Percentiles rank a stretch among this genome's conserved stretches.
These are phyloP conservation scores for Caenorhabditis sinica DNA, from an alignment of 2,888 invertebrate species.

Conservation along the genomic window DNA sequence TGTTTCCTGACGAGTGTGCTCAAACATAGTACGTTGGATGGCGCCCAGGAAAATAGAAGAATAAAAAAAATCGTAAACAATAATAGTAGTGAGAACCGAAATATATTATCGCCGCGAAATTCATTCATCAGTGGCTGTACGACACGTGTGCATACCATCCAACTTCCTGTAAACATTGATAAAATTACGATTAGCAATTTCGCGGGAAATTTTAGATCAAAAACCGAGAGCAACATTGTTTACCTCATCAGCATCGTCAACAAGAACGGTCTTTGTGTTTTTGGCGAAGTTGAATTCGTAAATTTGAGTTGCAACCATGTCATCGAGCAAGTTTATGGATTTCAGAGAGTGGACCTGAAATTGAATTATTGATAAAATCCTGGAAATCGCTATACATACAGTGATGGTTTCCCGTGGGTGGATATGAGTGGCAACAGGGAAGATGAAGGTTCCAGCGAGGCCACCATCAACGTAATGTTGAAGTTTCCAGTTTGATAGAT, in stretches of 20 bases:
- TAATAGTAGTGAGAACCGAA: too few relatives aligned
- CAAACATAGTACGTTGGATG: conserved; percentile 46
- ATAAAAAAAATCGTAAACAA: neutral
- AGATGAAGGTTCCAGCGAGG: conserved; percentile 37
- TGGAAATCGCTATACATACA: conserved; percentile 1
- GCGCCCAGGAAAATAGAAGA: conserved; percentile 31
- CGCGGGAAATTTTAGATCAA: neutral
- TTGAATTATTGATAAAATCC: neutral
- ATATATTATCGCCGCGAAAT: neutral
- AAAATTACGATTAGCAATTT: conserved; percentile 16
- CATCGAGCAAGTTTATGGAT: conserved; percentile 29
- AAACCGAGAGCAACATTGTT: neutral
- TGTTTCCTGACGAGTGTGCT: conserved; percentile 31
- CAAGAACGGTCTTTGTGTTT: conserved; percentile 42
- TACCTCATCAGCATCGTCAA: conserved; percentile 57
- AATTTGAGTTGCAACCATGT: conserved; percentile 30
- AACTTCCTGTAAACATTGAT: conserved; percentile 53
- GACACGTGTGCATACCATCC: conserved; percentile 47
- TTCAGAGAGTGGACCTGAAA: conserved; percentile 40
- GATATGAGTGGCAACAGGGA: conserved; percentile 59
- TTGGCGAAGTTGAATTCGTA: conserved; percentile 23
- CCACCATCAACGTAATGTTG: conserved; percentile 39
- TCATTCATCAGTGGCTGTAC: conserved; percentile 40
- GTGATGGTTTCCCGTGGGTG: conserved; percentile 47
- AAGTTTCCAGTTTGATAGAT: conserved; percentile 63